These are phyloP conservation scores for Lutjanus erythropterus DNA, from an alignment of 2,113 vertebrate species.

Conservation along the genomic window DNA sequence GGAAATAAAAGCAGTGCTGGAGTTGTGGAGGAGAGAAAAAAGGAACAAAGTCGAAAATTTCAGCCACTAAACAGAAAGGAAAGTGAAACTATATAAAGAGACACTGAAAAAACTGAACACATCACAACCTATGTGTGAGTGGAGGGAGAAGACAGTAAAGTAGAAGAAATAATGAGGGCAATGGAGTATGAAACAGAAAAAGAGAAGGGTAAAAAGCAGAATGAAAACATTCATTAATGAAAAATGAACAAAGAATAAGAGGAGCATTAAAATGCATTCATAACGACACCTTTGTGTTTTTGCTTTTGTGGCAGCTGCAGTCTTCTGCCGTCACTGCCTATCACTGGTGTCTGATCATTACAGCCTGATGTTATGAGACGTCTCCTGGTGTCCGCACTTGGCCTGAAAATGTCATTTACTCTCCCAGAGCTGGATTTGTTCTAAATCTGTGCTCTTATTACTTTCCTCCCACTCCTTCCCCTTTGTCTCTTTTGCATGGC, in stretches of 20 bases:
- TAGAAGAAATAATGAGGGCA: neutral
- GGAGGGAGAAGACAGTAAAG: neutral
- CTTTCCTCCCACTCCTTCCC: constrained; percentile 17
- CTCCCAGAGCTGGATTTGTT: constrained; percentile 15
- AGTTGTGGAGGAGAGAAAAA: neutral
- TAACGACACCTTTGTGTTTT: neutral
- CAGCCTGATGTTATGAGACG: constrained; percentile 4
- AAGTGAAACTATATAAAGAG: neutral
- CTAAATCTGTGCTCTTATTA: constrained; percentile 41
- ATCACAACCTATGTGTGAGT: neutral
- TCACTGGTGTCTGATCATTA: constrained; percentile 9
- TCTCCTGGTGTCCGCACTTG: constrained; percentile 19
- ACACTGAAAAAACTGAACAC: neutral
- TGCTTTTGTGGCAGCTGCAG: neutral
- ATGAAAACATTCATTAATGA: constrained; percentile 13
- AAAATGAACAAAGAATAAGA: neutral
- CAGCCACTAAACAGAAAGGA: neutral
- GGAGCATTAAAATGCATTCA: neutral
- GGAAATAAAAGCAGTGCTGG: neutral
- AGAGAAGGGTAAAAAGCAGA: too few relatives aligned
- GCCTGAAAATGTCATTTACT: constrained; percentile 31
- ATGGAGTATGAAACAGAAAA: neutral
- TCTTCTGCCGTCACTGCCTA: neutral
- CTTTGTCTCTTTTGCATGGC: constrained; percentile 9
- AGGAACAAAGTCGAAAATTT: neutral